Evolutionary conservation across 1,140 invertebrate genomes (phyloP).

Genomic region (Watersipora subatra): DNA sequence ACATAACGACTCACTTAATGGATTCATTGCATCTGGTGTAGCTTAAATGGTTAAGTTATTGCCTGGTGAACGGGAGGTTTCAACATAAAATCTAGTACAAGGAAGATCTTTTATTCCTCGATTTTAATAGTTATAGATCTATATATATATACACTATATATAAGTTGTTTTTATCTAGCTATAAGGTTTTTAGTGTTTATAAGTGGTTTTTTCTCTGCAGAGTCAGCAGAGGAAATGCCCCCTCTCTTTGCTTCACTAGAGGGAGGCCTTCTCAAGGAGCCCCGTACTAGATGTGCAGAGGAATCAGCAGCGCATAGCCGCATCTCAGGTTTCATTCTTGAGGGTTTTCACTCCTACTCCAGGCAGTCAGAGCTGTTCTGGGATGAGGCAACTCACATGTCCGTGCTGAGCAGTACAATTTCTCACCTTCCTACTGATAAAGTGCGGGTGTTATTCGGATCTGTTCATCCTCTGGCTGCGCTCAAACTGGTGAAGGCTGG

Average conservation of each 20-base stretch:
- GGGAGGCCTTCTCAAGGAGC: constrained; percentile 52
- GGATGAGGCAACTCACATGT: constrained; percentile 34
- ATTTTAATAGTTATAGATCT: too few relatives aligned
- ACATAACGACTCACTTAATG: too few relatives aligned
- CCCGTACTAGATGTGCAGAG: constrained; percentile 40
- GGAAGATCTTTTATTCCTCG: too few relatives aligned
- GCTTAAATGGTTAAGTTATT: too few relatives aligned
- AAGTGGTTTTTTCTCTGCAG: background rate
- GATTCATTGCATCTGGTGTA: too few relatives aligned
- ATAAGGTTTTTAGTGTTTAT: too few relatives aligned
- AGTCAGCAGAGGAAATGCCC: constrained; percentile 15
- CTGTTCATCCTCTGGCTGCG: constrained; percentile 53
- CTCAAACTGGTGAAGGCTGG: constrained; percentile 53
- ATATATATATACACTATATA: too few relatives aligned
- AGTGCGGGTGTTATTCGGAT: constrained; percentile 51
- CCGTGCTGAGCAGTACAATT: background rate
- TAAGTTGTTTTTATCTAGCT: too few relatives aligned
- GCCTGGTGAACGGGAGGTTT: too few relatives aligned
- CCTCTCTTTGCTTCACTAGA: constrained; percentile 56
- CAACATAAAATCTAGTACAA: too few relatives aligned
- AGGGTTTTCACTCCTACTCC: constrained; percentile 63
- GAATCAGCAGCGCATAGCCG: background rate
- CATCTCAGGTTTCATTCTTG: constrained; percentile 54
- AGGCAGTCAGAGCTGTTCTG: constrained; percentile 46
- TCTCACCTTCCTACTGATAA: constrained; percentile 50